Evolutionary conservation across 1,140 invertebrate species (phyloP), one percentile per base, ranked within the genome.

Genomic region (Lepidurus apus): DNA sequence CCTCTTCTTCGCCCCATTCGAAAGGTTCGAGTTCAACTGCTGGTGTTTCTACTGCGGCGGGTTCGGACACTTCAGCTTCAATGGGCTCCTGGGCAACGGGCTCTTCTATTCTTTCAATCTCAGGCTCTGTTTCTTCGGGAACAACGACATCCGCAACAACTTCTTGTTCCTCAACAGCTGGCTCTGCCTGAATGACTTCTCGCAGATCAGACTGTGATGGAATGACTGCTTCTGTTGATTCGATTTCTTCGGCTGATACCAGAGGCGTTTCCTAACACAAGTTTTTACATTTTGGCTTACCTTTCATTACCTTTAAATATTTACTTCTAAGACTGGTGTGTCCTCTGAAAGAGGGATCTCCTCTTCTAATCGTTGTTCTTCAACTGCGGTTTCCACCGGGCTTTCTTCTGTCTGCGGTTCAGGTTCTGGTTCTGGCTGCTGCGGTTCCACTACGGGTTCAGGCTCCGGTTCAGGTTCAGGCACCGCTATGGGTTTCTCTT

Each of bases 221-320:
- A 65, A 65, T 65, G 53, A 65, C 53, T 65, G 53, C 53, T 65
- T 65, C 53, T 65, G 53, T 65, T 21, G 53, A 65, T 65, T 65
- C 53, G 21, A 17, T 17, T 65, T 65, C 53, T 65, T 65, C 53
- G 13, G 53, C 53, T 65, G 21, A 65, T 17, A 65, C 53, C 13
- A 65, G 17, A 65, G 53, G n/a, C 21, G 53, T 65, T 17, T 65
- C 53, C 53, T 65, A 13, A 4, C 17, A 47, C 10, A 65, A 13
- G 21, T n/a, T 65, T 65, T 17, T 34, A 34, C 34, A 34, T 65
- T 65, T 65, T 13, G 21, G 45, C 45, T 47, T 21, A 21, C 53
- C 17, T 21, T 65, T 4, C 21, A 7, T 7, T 13, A n/a, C 7
- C 3, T 21, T 9, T n/a, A 65, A 13, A 65, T 17, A 65, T 65